Evolutionary conservation across 2,888 invertebrate genomes (phyloP), one percentile per base, ranked within the genome.

Genomic region (Phorcus lineatus): DNA sequence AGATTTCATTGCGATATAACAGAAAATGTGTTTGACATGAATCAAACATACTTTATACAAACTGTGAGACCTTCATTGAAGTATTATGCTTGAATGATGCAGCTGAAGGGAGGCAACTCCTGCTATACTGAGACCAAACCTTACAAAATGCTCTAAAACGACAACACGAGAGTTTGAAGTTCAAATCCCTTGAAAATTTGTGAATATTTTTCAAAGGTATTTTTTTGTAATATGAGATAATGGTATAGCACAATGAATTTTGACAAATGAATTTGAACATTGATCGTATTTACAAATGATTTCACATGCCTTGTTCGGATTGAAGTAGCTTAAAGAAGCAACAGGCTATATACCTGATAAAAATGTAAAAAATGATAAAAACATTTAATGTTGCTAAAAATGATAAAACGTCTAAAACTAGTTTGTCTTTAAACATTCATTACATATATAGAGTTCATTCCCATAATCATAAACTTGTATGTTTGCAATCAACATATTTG

Each of bases 371-470:
- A 70, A 24, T 62, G 62, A 70, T 70, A 70, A 70, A 70, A 70
- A 70, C 70, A 70, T 36, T 70, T 70, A 70, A 19, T 31, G 70
- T 70, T n/a, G n/a, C 19, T 36, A 36, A 70, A 70, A 70, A 70
- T 19, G 70, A 70, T 70, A 70, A 70, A 70, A 70, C 47, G 24
- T 70, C 70, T 70, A 70, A 70, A 70, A 70, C 70, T 70, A 70
- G 19, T 70, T 24, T 36, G 70, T 36, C 36, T 36, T 31, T 24
- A 70, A 67, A 70, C 70, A 70, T 70, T 36, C 70, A 70, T 31
- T 13, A 70, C 70, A 70, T 70, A 70, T 70, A 70, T 36, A 36
- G 28, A 70, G 36, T 70, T 70, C 70, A 70, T 70, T 70, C 70
- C 70, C 70, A 70, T 36, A 70, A 36, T 70, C 19, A 70, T 36